Percentiles rank a stretch among this genome's conserved stretches.
These are phyloP conservation scores for Cephus pulcher DNA, from an alignment of 2,888 invertebrate genomes.

Conservation along the genomic window DNA sequence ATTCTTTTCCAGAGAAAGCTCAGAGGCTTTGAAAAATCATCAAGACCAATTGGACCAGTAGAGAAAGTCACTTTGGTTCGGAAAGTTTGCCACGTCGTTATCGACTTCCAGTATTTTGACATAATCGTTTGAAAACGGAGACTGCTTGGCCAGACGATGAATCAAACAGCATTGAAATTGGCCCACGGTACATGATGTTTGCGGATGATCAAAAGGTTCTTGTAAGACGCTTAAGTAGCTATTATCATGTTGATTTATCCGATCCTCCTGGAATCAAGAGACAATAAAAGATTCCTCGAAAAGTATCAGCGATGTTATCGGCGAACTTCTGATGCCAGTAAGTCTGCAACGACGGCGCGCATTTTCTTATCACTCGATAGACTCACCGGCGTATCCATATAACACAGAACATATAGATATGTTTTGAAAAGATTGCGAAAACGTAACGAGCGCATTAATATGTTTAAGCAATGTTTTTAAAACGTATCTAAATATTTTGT, in stretches of 20 bases:
- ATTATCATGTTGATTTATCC: not conserved
- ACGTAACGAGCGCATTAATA: too few species aligned
- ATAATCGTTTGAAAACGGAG: not conserved
- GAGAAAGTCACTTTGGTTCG: not conserved
- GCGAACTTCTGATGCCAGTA: conserved; percentile 31
- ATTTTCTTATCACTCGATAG: conserved; percentile 29
- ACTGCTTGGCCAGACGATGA: not conserved
- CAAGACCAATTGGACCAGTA: not conserved
- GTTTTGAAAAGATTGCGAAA: too few species aligned
- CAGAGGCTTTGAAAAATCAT: too few species aligned
- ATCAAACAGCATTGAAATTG: not conserved
- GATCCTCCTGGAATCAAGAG: not conserved
- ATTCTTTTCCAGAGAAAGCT: too few species aligned
- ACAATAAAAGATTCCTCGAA: not conserved
- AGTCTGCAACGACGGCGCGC: conserved; percentile 34
- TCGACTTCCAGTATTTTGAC: not conserved
- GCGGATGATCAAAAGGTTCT: too few species aligned
- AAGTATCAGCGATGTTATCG: not conserved
- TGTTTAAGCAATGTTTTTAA: too few species aligned
- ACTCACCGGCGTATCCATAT: not conserved
- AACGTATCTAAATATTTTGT: too few species aligned
- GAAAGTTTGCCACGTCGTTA: not conserved
- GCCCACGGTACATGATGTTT: not conserved
- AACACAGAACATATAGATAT: too few species aligned
- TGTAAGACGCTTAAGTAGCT: not conserved